These are phyloP conservation scores for Sphenodon punctatus DNA, from an alignment of 2,797 vertebrate species.

Conservation along the genomic window DNA sequence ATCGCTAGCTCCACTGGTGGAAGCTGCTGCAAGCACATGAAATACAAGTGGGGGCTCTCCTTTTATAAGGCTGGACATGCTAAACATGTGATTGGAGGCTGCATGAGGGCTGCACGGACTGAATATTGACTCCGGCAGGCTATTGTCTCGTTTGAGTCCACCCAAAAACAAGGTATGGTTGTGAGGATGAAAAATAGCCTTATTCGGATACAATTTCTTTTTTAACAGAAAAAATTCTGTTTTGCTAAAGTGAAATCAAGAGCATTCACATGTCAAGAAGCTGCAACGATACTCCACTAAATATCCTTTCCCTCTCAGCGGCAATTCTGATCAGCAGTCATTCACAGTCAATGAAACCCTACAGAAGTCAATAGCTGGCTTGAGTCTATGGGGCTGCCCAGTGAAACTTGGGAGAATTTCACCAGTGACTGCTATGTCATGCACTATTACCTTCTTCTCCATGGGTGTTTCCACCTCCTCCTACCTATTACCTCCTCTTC, in stretches of 20 bases:
- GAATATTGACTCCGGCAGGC: too few species aligned
- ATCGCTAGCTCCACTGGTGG: too few species aligned
- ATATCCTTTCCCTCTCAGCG: background rate
- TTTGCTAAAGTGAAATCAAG: background rate
- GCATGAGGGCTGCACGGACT: too few species aligned
- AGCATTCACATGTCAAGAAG: background rate
- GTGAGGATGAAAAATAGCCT: background rate
- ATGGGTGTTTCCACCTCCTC: too few species aligned
- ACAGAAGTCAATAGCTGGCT: background rate
- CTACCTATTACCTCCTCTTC: background rate
- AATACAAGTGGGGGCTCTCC: too few species aligned
- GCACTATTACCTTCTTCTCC: too few species aligned
- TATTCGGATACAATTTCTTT: background rate
- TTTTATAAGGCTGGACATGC: too few species aligned
- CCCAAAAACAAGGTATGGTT: background rate
- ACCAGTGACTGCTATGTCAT: background rate
- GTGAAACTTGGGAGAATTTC: background rate
- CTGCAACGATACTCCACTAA: background rate
- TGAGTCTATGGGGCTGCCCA: background rate
- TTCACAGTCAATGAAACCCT: background rate
- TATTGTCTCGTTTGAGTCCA: too few species aligned
- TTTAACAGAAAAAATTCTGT: constrained; percentile 1
- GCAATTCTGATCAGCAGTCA: background rate
- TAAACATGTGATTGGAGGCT: too few species aligned
- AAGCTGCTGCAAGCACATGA: too few species aligned